phyloP scores from a whole-genome alignment of 2,797 vertebrate species.

The Pseudochaenichthys georgianus region DNA sequence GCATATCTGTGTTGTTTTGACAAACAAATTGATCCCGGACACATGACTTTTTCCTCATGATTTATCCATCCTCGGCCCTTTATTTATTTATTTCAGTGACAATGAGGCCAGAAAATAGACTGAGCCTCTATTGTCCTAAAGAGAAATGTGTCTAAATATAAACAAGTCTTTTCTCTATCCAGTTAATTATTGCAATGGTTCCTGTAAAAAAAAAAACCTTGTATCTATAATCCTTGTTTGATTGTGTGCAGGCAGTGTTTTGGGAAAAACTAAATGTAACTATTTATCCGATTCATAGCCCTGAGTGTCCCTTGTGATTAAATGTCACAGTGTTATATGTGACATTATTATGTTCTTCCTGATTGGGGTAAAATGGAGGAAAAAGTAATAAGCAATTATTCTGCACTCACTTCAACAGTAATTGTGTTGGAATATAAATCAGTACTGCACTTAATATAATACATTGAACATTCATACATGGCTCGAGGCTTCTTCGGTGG shows the following conservation, averaged over 20 bases:
- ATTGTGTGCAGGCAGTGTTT: conserved; percentile 25
- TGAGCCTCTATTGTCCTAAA: no score
- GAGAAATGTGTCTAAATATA: conserved; percentile 20
- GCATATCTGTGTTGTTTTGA: no score
- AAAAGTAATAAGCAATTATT: conserved; percentile 53
- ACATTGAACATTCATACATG: conserved; percentile 53
- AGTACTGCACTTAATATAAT: conserved; percentile 67
- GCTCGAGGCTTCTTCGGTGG: conserved; percentile 29
- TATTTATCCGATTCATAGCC: conserved; percentile 76
- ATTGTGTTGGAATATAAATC: conserved; percentile 71
- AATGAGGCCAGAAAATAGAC: no score
- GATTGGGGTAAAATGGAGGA: conserved; percentile 53
- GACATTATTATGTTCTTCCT: conserved; percentile 78
- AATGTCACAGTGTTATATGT: conserved; percentile 83
- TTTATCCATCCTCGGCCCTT: no score
- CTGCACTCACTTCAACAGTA: conserved; percentile 56
- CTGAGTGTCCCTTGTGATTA: conserved; percentile 79
- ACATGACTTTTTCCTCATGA: no score
- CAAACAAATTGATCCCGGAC: no score
- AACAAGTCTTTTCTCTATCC: conserved; percentile 29
- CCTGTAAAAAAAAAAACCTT: conserved; percentile 61
- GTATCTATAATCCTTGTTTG: no score
- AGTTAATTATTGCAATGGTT: conserved; percentile 25
- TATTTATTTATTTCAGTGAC: no score
- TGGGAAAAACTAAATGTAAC: conserved; percentile 63